phyloP scores from a whole-genome alignment of 2,888 invertebrate species.

The Gymnosoma rotundatum region DNA sequence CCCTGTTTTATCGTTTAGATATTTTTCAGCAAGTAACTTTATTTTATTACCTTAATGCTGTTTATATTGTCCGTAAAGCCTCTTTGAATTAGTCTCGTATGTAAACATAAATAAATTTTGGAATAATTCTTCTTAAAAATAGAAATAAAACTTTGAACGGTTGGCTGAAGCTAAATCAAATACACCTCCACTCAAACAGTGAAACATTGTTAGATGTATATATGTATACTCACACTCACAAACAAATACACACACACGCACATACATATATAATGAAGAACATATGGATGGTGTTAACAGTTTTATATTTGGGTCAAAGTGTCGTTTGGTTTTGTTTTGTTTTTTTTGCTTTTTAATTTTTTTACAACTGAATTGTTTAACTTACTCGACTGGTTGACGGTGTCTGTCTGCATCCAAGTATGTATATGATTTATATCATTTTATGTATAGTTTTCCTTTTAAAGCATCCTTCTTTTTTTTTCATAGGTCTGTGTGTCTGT shows the following conservation, averaged over 20 bases:
- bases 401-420: background rate
- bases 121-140: too few species aligned
- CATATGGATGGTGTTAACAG: slow-evolving; percentile 30
- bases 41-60: too few species aligned
- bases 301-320: slow-evolving; percentile 65
- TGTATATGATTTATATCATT: background rate
- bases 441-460: slow-evolving; percentile 17
- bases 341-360: background rate
- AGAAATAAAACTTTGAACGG: too few species aligned
- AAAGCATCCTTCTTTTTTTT: slow-evolving; percentile 28
- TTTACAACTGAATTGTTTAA: background rate
- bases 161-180: too few species aligned
- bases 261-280: too few species aligned
- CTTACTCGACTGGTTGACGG: background rate
- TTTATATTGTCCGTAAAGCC: too few species aligned
- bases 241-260: background rate
- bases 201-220: too few species aligned
- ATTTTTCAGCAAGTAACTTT: too few species aligned
- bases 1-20: too few species aligned
- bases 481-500: slow-evolving; percentile 33
- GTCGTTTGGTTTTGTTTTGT: slow-evolving; percentile 40
- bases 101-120: too few species aligned
- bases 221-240: background rate
- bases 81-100: too few species aligned
- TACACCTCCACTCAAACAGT: too few species aligned